Percentiles rank a stretch among this genome's conserved stretches.
Conservation (phyloP, 64 coral and sea anemone genomes). For the Pocillopora verrucosa region DNA sequence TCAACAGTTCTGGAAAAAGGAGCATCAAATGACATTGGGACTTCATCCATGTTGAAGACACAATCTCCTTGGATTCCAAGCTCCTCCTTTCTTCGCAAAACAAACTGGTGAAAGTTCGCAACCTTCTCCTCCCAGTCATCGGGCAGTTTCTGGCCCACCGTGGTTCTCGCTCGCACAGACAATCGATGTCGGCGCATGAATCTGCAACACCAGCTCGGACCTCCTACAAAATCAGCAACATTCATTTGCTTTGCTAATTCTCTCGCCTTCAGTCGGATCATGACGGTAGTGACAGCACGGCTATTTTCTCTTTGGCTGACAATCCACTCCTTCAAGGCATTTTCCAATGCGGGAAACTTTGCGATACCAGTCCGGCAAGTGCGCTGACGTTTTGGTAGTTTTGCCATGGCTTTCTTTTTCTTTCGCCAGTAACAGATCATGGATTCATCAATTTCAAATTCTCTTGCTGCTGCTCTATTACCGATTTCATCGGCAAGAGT, state of each 20-base stretch:
- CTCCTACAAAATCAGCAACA: slow-evolving; percentile 28
- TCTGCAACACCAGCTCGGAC: no score
- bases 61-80: no score
- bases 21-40: no score
- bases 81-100: slow-evolving; percentile 7
- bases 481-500: no score
- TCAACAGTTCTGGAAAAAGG: no score
- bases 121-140: no score
- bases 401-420: slow-evolving; percentile 35
- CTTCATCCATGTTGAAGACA: no score
- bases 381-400: slow-evolving; percentile 23
- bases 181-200: slow-evolving; percentile 55
- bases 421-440: slow-evolving; percentile 56
- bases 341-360: no score
- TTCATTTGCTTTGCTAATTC: slow-evolving; percentile 59
- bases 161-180: slow-evolving; percentile 60
- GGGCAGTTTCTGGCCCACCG: slow-evolving; percentile 65
- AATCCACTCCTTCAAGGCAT: slow-evolving; percentile 37
- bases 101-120: slow-evolving; percentile 47
- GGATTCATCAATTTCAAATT: slow-evolving; percentile 59
- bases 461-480: not conserved
- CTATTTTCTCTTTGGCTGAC: slow-evolving; percentile 25
- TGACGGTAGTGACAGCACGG: slow-evolving; percentile 48
- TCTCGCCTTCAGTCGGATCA: slow-evolving; percentile 47
- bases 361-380: no score